Base-by-base conservation (phyloP, 1,140 invertebrate genomes). In the Condylostylus longicornis region DNA sequence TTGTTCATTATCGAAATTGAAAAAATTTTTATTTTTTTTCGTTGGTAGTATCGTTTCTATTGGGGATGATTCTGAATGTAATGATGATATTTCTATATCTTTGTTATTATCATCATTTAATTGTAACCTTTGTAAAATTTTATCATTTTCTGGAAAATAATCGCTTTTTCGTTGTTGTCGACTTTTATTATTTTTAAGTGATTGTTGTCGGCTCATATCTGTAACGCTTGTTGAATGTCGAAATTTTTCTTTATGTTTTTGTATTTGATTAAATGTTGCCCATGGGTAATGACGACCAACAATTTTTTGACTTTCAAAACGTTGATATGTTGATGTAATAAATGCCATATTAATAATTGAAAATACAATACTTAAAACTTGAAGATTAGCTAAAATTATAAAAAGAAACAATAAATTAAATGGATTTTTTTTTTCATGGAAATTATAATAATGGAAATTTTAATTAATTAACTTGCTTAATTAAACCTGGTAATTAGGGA, bases 231-330 rank as follows among this genome's bases (percentile, higher is more conserved):
- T n/a, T n/a, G 32, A 29, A 6, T 18, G 15, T 4, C n/a, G 22
- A 18, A 40, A 40, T 28, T 6, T 34, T 22, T 14, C 30, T 8
- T 10, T 15, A 13, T 49, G 46, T 2, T 30, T 23, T 12, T 46
- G 31, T 21, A 52, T 38, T 37, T 59, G 47, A 19, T 50, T 32
- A 3, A 42, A 32, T 23, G 64, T 70, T 19, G 65, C 68, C 79
- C 79, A 83, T 9, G 79, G 79, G 54, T 81, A 74, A 49, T 69
- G 68, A 29, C 71, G 66, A 4, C 78, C 78, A 42, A 72, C 72
- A n/a, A 77, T 44, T 45, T 77, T 74, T 58, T 82, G 77, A 42
- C 77, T 73, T 59, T 79, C 78, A 47, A 81, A 82, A 54, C 78
- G 68, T 58, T 80, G 74, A 48, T 79, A 82, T 14, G 68, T 65